Conservation (phyloP, 2,888 invertebrate genomes). For the Nomada ruficornis region DNA sequence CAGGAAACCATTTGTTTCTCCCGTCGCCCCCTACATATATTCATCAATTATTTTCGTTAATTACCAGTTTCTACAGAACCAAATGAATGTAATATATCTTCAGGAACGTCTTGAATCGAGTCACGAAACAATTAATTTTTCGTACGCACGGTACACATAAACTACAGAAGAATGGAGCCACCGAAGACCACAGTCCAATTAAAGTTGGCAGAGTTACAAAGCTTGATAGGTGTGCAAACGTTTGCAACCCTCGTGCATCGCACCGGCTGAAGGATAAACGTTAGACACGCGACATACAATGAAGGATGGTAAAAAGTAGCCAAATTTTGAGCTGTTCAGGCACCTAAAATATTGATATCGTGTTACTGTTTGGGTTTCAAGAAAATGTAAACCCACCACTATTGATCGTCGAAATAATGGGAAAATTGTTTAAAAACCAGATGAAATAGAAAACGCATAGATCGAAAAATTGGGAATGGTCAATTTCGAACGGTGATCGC, state of each 20-base stretch:
- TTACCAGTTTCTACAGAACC: neutral
- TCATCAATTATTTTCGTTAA: too few species aligned
- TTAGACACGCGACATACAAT: constrained; percentile 70
- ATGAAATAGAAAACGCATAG: too few species aligned
- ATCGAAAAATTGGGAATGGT: too few species aligned
- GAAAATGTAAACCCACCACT: constrained; percentile 49
- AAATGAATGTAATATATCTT: constrained; percentile 1
- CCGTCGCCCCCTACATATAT: neutral
- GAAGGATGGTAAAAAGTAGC: too few species aligned
- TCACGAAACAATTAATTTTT: constrained; percentile 10
- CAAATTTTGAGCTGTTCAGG: too few species aligned
- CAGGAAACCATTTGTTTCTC: too few species aligned
- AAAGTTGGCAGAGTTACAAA: constrained; percentile 55
- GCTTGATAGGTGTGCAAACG: constrained; percentile 44
- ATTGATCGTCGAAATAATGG: constrained; percentile 34
- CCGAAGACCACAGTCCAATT: constrained; percentile 39
- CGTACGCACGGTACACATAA: constrained; percentile 28
- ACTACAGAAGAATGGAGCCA: constrained; percentile 29
- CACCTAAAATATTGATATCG: too few species aligned
- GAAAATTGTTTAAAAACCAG: too few species aligned
- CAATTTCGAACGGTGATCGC: too few species aligned
- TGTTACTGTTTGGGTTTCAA: too few species aligned
- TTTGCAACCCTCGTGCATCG: constrained; percentile 37
- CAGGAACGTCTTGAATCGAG: neutral
- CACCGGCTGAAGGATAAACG: constrained; percentile 67